A percentile compares a stretch with the other conserved stretches of the same genome.
Evolutionary conservation across 2,888 invertebrate species (phyloP).

Genomic region (Archaeoteleia sp.): DNA sequence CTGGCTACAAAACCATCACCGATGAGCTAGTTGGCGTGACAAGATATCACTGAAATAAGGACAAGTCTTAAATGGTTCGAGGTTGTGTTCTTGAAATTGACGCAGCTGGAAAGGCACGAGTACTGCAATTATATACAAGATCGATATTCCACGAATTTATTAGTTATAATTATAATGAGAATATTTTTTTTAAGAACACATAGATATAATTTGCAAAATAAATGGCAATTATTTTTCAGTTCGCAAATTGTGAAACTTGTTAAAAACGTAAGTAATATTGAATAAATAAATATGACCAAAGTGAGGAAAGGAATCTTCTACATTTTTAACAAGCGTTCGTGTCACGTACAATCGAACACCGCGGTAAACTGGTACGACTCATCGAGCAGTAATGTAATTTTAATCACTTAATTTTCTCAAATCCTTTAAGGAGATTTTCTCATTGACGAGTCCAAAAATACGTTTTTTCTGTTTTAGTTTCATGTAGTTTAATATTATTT

Average conservation of each 20-base stretch:
- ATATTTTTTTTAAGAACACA: too few relatives aligned
- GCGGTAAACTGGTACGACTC: constrained; percentile 12
- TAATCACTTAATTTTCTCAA: neutral
- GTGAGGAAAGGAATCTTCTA: too few relatives aligned
- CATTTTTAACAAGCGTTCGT: constrained; percentile 13
- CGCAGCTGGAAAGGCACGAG: constrained; percentile 5
- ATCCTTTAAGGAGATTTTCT: too few relatives aligned
- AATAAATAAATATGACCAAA: too few relatives aligned
- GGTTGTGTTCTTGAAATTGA: constrained; percentile 42
- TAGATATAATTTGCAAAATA: too few relatives aligned
- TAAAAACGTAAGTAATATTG: too few relatives aligned
- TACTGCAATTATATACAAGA: constrained; percentile 9
- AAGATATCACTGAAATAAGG: constrained; percentile 41
- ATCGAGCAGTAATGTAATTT: too few relatives aligned
- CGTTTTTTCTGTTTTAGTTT: too few relatives aligned
- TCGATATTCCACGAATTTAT: neutral
- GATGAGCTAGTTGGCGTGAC: constrained; percentile 40
- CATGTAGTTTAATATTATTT: too few relatives aligned
- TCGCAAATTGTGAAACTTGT: too few relatives aligned
- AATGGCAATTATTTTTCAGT: too few relatives aligned
- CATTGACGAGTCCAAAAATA: neutral
- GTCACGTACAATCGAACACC: constrained; percentile 13
- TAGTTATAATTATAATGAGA: too few relatives aligned
- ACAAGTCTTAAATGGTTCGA: constrained; percentile 41
- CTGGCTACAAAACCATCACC: constrained; percentile 35